Evolutionary conservation across 2,113 vertebrate species (phyloP), one percentile per base, ranked within the genome.

Genomic region (Oncorhynchus keta): DNA sequence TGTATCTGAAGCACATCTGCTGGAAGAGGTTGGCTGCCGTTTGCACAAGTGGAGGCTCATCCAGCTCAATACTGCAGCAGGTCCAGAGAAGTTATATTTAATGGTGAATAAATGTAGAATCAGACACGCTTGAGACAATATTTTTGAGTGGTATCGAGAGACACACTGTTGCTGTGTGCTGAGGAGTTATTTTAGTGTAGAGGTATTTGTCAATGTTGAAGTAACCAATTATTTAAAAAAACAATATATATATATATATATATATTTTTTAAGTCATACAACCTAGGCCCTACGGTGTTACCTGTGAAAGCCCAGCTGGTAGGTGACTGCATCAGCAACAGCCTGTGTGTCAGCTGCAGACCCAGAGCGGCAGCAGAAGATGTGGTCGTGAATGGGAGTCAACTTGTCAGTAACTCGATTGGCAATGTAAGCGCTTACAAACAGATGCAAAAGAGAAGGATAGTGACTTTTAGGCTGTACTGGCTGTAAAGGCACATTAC

Each of bases 301-400:
- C 96, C 96, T 97, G 95, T 97, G 96, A 84, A 97, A 97, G 79
- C 94, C 95, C 26, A 97, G 95, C 89, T 97, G 96, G 30, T 97
- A 97, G 45, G 95, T 89, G 62, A 97, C 96, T 0, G 95, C 94
- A 0, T 97, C 96, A 0, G 96, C 96, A 4, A 97, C 95, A 74
- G 96, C 96, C 90, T 97, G 96, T 4, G 96, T 97, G 87, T 97
- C 96, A 0, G 96, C 96, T 0, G 96, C 96, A 0, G 96, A 97
- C 16, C 96, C 96, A 0, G 96, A 97, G 76, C 96, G 95, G 80
- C 96, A 97, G 92, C 96, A 97, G 92, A 94, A 97, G 81, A 97
- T 97, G 0, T 85, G 90, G 0, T 97, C 93, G 0, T 97, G 96
- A 86, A 97, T 95, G 0, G 93, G 95, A 0, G 96, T 97, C 82